Conservation (phyloP, 2,888 invertebrate species). For the Xylophagus ater region DNA sequence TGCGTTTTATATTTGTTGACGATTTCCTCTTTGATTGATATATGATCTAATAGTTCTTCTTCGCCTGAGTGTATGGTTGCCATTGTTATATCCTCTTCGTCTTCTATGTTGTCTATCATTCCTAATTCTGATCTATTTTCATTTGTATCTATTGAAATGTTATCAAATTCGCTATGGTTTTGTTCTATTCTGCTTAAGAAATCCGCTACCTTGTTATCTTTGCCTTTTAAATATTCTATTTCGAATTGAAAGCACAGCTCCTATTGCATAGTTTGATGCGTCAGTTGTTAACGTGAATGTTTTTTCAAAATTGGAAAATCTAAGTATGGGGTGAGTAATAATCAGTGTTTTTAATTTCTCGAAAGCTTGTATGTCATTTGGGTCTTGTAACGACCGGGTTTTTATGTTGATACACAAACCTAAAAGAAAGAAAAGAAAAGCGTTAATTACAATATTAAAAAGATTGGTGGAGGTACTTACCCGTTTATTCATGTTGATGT, state of each 20-base stretch:
- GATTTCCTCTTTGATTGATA: constrained; percentile 7
- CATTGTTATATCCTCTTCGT: background rate
- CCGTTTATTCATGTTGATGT: too few relatives aligned
- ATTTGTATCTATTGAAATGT: background rate
- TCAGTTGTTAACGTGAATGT: background rate
- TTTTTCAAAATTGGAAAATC: too few relatives aligned
- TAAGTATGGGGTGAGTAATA: background rate
- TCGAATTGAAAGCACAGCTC: constrained; percentile 1
- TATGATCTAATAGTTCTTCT: constrained; percentile 11
- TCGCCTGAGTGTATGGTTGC: constrained; percentile 6
- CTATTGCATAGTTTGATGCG: background rate
- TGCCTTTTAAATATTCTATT: constrained; percentile 9
- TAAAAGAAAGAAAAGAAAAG: too few relatives aligned
- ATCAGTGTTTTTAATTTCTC: constrained; percentile 1
- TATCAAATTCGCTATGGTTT: too few relatives aligned
- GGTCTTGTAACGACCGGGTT: too few relatives aligned
- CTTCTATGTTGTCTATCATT: background rate
- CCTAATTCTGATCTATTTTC: background rate
- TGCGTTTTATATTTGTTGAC: constrained; percentile 7
- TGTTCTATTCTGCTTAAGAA: background rate
- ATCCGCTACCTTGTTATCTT: constrained; percentile 7
- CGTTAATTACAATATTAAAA: too few relatives aligned
- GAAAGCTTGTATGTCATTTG: background rate
- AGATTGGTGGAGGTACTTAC: too few relatives aligned
- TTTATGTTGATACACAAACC: too few relatives aligned